Evolutionary conservation across 2,797 vertebrate species (phyloP).

Genomic region (Phrynocephalus forsythii): DNA sequence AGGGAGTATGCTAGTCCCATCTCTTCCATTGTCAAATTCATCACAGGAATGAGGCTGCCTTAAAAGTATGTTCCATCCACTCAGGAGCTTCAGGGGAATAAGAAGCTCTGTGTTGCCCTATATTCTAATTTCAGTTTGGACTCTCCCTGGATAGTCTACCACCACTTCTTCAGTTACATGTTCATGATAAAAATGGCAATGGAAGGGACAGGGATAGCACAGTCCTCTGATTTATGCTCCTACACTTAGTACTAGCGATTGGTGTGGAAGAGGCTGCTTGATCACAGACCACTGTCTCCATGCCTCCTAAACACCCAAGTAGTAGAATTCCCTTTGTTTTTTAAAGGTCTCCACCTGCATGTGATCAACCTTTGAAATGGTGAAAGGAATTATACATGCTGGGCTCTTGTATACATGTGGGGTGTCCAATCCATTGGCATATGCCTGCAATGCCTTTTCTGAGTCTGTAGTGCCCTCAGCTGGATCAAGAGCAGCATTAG

Average conservation of each 20-base stretch:
- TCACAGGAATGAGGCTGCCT: too few relatives aligned
- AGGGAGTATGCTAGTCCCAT: too few relatives aligned
- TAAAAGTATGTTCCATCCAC: background rate
- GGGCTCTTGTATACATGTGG: too few relatives aligned
- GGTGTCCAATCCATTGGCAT: too few relatives aligned
- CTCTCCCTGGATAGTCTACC: too few relatives aligned
- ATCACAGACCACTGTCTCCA: background rate
- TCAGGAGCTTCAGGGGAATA: background rate
- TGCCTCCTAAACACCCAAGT: background rate
- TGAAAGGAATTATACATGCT: background rate
- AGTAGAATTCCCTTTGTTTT: background rate
- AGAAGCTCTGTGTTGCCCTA: background rate
- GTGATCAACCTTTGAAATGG: background rate
- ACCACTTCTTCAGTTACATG: too few relatives aligned
- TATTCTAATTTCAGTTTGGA: too few relatives aligned
- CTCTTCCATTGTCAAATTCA: too few relatives aligned
- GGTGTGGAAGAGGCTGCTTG: background rate
- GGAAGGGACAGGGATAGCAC: too few relatives aligned
- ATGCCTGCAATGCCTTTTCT: too few relatives aligned
- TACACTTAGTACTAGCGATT: background rate
- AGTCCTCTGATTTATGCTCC: too few relatives aligned
- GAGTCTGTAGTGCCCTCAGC: background rate
- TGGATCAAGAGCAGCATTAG: background rate
- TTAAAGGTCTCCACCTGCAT: background rate
- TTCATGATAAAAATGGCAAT: too few relatives aligned